Percentiles rank a stretch among this genome's conserved stretches.
Evolutionary conservation across 1,140 invertebrate species (phyloP).

Genomic region (Drosophila paulistorum): DNA sequence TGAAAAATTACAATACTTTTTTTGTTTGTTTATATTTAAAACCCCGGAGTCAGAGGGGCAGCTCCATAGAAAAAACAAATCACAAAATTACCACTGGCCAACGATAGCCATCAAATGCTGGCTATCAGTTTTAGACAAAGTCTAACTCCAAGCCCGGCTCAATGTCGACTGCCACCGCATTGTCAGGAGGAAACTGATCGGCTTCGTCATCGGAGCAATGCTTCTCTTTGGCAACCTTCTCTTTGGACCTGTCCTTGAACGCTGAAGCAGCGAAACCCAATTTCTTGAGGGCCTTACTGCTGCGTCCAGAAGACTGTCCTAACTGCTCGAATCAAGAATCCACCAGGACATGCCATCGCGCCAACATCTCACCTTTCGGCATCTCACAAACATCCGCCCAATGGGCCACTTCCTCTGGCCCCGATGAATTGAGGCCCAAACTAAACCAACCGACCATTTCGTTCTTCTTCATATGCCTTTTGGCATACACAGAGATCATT

Average conservation of each 20-base stretch:
- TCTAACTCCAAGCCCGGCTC: constrained; percentile 78
- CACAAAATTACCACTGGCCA: constrained; percentile 34
- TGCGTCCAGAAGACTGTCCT: constrained; percentile 76
- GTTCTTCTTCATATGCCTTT: constrained; percentile 95
- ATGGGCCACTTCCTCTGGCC: constrained; percentile 95
- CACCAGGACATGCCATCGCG: constrained; percentile 89
- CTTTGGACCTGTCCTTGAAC: constrained; percentile 77
- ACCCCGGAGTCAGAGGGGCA: constrained; percentile 6
- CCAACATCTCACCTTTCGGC: constrained; percentile 80
- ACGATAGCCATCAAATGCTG: constrained; percentile 6
- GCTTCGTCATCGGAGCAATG: constrained; percentile 33
- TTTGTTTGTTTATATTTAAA: neutral
- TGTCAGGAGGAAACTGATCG: constrained; percentile 54
- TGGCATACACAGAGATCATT: constrained; percentile 96
- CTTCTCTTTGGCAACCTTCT: constrained; percentile 58
- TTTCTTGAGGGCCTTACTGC: constrained; percentile 64
- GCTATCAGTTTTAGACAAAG: constrained; percentile 66
- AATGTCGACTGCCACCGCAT: constrained; percentile 79
- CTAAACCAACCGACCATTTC: constrained; percentile 99
- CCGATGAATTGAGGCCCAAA: constrained; percentile 94
- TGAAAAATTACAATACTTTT: constrained; percentile 45
- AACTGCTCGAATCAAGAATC: constrained; percentile 83
- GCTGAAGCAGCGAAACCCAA: constrained; percentile 66
- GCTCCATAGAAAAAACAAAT: constrained; percentile 53
- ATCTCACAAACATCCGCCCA: constrained; percentile 94